Percentiles rank a stretch among this genome's conserved stretches.
Conservation (phyloP, 2,113 vertebrate species). For the Heteronetta atricapilla region DNA sequence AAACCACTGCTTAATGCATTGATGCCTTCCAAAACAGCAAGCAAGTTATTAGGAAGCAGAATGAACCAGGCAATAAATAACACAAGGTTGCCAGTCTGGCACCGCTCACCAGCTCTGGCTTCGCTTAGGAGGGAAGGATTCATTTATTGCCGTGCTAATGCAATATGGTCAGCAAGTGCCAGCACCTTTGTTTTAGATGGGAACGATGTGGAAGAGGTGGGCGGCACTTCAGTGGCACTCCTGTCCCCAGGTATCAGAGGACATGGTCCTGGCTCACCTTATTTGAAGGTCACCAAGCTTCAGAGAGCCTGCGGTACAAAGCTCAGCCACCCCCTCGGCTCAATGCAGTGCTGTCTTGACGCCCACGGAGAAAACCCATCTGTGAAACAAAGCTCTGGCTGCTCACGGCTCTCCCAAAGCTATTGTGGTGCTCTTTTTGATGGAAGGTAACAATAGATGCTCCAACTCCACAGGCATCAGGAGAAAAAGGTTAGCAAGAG, state of each 20-base stretch:
- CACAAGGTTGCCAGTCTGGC: not conserved
- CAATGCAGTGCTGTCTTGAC: fast-evolving
- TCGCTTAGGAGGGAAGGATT: not conserved
- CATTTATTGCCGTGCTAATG: not conserved
- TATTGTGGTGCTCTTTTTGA: not conserved
- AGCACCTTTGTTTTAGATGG: not conserved
- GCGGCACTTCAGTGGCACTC: not conserved
- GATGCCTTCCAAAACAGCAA: not conserved
- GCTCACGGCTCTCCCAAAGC: not conserved
- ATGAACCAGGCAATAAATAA: not conserved
- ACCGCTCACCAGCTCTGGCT: not conserved
- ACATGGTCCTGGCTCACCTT: not conserved
- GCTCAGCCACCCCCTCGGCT: not conserved
- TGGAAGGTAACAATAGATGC: not conserved
- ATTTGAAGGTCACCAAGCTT: not conserved
- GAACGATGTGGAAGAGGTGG: not conserved
- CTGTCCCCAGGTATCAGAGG: not conserved
- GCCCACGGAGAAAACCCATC: not conserved
- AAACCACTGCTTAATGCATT: not conserved
- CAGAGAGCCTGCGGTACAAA: not conserved
- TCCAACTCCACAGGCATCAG: not conserved
- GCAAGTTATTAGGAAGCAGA: not conserved
- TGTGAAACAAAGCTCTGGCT: not conserved
- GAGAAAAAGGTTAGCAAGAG: not conserved
- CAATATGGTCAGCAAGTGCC: not conserved